Evolutionary conservation across 2,797 vertebrate genomes (phyloP), one percentile per base, ranked within the genome.

Genomic region (Poeciliopsis infans): DNA sequence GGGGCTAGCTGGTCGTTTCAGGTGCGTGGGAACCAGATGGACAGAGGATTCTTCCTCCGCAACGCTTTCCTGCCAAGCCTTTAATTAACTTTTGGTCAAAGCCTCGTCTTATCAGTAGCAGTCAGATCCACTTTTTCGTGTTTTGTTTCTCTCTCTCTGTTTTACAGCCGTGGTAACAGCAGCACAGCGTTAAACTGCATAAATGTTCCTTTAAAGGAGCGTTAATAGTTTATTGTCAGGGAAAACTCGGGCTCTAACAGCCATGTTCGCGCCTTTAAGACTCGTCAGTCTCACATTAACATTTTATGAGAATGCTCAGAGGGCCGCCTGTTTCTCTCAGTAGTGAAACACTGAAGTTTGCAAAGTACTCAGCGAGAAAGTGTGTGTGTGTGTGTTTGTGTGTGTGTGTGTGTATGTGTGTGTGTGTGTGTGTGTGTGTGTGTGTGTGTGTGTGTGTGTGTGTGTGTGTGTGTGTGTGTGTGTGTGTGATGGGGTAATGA

Each of bases 41-140:
- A 77, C 78, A 81, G 79, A 80, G 68, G 79, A 86, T 79, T 79
- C 83, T 87, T 89, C 89, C 88, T 88, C 31, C 77, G 16, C 85
- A 88, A 77, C 83, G 28, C 75, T 83, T 23, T 74, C 41, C 79
- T 88, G 72, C 89, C 87, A 85, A 87, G 89, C 87, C 91, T 84
- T 90, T 81, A 91, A 94, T 94, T 94, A 93, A 77, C 83, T 76
- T 79, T 61, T 72, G 77, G 87, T 82, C 77, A 77, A 78, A 90
- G 80, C 55, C 57, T 78, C 75, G 41, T 88, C 84, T 90, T 86
- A 93, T 84, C 85, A 80, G 83, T 53, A 46, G 83, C 80, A 64
- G 36, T 78, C 74, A 45, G 64, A 80, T 49, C 78, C 1, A 43
- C 75, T 16, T 31, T 23, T 31, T 12, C 85, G 83, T 79, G 31